These are phyloP conservation scores for Clarias batrachus DNA, from an alignment of 2,113 vertebrate genomes.

Conservation along the genomic window DNA sequence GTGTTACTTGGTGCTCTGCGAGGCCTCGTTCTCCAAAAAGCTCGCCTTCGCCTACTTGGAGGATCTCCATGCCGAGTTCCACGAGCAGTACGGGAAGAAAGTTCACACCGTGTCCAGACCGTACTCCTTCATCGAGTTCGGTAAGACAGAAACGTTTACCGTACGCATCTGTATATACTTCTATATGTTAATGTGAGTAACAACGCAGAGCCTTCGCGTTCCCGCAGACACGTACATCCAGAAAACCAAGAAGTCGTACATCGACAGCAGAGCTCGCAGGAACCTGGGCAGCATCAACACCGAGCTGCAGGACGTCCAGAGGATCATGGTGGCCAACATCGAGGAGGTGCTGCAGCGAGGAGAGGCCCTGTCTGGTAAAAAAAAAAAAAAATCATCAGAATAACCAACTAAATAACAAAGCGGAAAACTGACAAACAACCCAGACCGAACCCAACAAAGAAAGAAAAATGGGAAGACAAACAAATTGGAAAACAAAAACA, in stretches of 20 bases:
- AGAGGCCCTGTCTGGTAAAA: conserved; percentile 91
- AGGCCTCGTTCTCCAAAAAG: conserved; percentile 93
- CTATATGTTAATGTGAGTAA: neutral
- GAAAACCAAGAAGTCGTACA: conserved; percentile 98
- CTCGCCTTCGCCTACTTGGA: conserved; percentile 94
- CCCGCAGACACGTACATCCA: conserved; percentile 93
- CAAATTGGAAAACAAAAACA: too few relatives aligned
- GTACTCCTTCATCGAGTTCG: conserved; percentile 98
- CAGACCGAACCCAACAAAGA: too few relatives aligned
- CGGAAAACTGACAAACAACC: too few relatives aligned
- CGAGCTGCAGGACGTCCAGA: conserved; percentile 95
- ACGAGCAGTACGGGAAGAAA: conserved; percentile 96
- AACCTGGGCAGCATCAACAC: conserved; percentile 97
- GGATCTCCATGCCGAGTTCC: conserved; percentile 94
- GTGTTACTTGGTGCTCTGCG: conserved; percentile 93
- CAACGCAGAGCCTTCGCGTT: neutral
- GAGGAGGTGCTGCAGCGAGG: conserved; percentile 95
- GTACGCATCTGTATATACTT: too few relatives aligned
- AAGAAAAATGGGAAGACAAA: too few relatives aligned
- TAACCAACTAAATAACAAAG: too few relatives aligned
- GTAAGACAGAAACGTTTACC: conserved; percentile 70
- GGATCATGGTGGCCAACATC: conserved; percentile 99
- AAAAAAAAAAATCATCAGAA: neutral
- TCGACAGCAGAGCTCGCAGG: conserved; percentile 91
- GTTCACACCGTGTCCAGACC: conserved; percentile 93